phyloP scores from a whole-genome alignment of 1,140 invertebrate species.

The Hormaphis cornu region DNA sequence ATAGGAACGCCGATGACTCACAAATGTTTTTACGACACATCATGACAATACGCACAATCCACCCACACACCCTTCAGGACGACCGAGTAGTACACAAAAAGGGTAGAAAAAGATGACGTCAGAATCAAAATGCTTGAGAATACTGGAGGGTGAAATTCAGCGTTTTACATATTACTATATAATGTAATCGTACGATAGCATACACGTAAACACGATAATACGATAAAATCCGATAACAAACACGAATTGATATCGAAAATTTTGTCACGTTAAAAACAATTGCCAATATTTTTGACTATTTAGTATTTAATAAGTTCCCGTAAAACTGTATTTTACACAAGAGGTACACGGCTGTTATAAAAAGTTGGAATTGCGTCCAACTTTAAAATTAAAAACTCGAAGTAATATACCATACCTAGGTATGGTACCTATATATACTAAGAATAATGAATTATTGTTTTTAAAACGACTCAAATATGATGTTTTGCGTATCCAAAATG shows the following conservation, averaged over 20 bases:
- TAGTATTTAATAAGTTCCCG: no score
- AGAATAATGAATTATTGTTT: not conserved
- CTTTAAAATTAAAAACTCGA: not conserved
- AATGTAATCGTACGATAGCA: no score
- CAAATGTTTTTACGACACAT: conserved; percentile 24
- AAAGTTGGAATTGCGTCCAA: not conserved
- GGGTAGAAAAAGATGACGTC: conserved; percentile 11
- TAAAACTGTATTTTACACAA: no score
- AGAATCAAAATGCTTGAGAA: not conserved
- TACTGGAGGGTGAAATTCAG: not conserved
- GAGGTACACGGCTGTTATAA: no score
- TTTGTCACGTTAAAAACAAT: no score
- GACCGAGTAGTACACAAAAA: not conserved
- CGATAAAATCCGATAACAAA: no score
- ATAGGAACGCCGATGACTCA: conserved; percentile 14
- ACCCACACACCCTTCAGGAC: not conserved
- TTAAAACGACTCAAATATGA: not conserved
- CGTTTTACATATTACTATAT: no score
- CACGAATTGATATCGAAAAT: no score
- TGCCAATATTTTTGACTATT: no score
- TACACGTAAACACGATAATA: no score
- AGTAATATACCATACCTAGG: no score
- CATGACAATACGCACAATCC: not conserved
- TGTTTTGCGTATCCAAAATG: not conserved
- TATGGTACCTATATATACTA: no score